These are phyloP conservation scores for Scyliorhinus canicula DNA, from an alignment of 2,797 vertebrate genomes.

Conservation along the genomic window DNA sequence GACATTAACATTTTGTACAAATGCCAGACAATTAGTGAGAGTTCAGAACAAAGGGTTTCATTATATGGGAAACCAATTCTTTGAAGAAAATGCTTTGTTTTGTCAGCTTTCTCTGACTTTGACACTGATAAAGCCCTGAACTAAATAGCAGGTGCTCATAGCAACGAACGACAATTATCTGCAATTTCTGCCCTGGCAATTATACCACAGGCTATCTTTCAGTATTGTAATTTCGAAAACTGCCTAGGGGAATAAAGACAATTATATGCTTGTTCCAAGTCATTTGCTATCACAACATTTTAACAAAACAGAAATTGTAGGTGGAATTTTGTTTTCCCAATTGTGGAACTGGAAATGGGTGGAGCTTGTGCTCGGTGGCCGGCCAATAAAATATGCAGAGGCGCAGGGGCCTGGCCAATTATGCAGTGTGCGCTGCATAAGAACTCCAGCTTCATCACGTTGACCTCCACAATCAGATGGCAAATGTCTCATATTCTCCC, in stretches of 20 bases:
- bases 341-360: too few species aligned
- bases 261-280: background rate
- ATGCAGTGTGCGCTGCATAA: too few species aligned
- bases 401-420: too few species aligned
- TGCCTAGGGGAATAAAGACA: background rate
- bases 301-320: background rate
- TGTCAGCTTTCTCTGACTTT: background rate
- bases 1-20: background rate
- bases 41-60: background rate
- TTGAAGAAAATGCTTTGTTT: background rate
- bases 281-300: background rate
- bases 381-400: too few species aligned
- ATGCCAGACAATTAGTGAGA: background rate
- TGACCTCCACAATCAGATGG: too few species aligned
- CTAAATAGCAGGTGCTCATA: background rate
- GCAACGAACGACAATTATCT: background rate
- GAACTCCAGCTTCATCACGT: too few species aligned
- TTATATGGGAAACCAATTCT: background rate
- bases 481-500: too few species aligned
- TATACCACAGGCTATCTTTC: background rate
- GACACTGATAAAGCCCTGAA: background rate
- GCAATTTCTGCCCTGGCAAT: background rate
- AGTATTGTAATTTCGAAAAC: background rate
- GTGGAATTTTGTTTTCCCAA: too few species aligned
- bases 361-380: too few species aligned